Percentiles rank a stretch among this genome's conserved stretches.
These are phyloP conservation scores for Drosophila novamexicana DNA, from an alignment of 1,140 invertebrate species.

Conservation along the genomic window DNA sequence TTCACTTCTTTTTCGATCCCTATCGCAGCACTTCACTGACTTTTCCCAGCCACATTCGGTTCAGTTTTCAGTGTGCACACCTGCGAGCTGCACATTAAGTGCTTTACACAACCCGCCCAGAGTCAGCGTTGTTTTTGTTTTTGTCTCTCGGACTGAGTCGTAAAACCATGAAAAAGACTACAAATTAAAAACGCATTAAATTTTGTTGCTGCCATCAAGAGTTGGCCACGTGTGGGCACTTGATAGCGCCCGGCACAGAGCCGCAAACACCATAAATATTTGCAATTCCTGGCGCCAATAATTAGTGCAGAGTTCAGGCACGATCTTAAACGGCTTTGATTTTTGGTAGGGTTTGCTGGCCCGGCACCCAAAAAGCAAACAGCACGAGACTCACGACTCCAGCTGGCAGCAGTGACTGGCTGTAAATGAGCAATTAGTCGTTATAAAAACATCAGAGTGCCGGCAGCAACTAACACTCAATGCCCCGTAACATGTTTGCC, in stretches of 20 bases:
- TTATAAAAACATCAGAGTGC: slow-evolving; percentile 68
- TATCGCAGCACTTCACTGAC: background rate
- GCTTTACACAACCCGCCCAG: slow-evolving; percentile 41
- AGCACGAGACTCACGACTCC: background rate
- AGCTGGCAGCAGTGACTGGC: slow-evolving; percentile 10
- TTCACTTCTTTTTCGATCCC: background rate
- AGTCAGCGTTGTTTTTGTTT: slow-evolving; percentile 60
- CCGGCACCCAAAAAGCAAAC: slow-evolving; percentile 28
- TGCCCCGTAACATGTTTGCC: slow-evolving; percentile 14
- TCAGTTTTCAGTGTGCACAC: slow-evolving; percentile 24
- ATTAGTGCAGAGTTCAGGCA: slow-evolving; percentile 36
- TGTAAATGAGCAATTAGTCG: slow-evolving; percentile 78
- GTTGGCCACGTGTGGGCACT: slow-evolving; percentile 55
- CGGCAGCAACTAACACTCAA: slow-evolving; percentile 46
- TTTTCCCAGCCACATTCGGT: slow-evolving; percentile 5
- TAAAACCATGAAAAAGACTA: slow-evolving; percentile 57
- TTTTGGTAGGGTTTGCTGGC: background rate
- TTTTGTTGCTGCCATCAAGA: slow-evolving; percentile 50
- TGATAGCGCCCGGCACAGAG: slow-evolving; percentile 34
- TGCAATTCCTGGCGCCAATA: slow-evolving; percentile 49
- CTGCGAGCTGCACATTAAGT: slow-evolving; percentile 54
- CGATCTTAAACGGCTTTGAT: slow-evolving; percentile 40
- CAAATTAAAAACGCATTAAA: slow-evolving; percentile 76
- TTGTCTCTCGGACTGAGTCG: slow-evolving; percentile 23
- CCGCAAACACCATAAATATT: slow-evolving; percentile 40